These are phyloP conservation scores for Procambarus clarkii DNA, from an alignment of 1,140 invertebrate species.

Conservation along the genomic window DNA sequence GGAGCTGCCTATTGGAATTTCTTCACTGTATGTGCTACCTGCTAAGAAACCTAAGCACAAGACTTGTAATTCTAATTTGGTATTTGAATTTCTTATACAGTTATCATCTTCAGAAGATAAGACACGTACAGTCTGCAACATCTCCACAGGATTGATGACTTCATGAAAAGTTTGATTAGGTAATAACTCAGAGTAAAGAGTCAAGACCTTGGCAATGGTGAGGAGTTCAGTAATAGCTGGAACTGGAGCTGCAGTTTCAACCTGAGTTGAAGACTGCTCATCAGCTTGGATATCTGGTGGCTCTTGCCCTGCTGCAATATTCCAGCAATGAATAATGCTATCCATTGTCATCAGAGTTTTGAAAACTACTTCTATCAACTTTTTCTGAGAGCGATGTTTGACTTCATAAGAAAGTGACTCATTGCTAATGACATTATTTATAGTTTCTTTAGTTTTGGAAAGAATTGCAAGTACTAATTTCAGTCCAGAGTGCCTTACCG, in stretches of 20 bases:
- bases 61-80: constrained; percentile 42
- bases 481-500: constrained; percentile 11
- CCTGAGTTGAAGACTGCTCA: background rate
- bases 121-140: constrained; percentile 10
- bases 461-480: constrained; percentile 20
- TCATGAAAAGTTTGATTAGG: constrained; percentile 17
- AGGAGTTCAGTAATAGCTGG: background rate
- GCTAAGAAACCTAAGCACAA: constrained; percentile 34
- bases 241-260: background rate
- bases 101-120: background rate
- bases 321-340: constrained; percentile 32
- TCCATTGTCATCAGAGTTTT: background rate
- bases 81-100: background rate
- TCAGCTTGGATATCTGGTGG: background rate
- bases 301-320: constrained; percentile 5
- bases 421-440: constrained; percentile 2
- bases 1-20: constrained; percentile 9
- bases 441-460: constrained; percentile 37
- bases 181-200: constrained; percentile 13
- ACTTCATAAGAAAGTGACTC: background rate
- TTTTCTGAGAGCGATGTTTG: background rate
- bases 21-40: constrained; percentile 15
- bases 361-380: constrained; percentile 9
- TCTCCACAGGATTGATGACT: constrained; percentile 29
- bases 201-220: constrained; percentile 30